A percentile compares a stretch with the other conserved stretches of the same genome.
Evolutionary conservation across 2,797 vertebrate species (phyloP).

Genomic region (Onychomys leucogaster): DNA sequence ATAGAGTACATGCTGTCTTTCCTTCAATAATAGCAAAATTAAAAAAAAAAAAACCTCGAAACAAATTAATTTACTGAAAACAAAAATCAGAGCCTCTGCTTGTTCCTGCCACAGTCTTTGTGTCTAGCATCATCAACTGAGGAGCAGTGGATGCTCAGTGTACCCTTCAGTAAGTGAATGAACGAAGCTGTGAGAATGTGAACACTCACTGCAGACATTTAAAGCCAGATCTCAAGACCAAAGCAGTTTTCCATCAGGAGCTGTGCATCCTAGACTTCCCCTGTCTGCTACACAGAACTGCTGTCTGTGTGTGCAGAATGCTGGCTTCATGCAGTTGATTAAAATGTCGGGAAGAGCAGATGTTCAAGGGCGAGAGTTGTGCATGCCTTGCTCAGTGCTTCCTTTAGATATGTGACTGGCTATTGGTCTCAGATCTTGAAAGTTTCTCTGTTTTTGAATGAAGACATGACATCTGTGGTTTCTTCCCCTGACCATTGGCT

Average conservation of each 20-base stretch:
- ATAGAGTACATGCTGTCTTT: background rate
- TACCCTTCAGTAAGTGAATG: background rate
- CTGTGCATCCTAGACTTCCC: background rate
- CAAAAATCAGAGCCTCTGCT: background rate
- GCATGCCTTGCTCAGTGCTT: background rate
- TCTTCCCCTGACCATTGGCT: background rate
- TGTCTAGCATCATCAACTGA: background rate
- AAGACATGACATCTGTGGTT: background rate
- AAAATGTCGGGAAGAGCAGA: background rate
- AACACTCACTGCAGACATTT: background rate
- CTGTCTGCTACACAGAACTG: background rate
- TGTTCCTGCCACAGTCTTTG: background rate
- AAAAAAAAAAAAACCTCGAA: constrained; percentile 2
- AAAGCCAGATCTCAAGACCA: background rate
- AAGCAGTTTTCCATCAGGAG: background rate
- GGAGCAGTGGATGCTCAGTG: background rate
- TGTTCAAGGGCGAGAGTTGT: background rate
- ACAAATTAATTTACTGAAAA: background rate
- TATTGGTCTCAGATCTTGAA: background rate
- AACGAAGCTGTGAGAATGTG: background rate
- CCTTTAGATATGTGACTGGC: background rate
- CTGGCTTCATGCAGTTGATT: background rate
- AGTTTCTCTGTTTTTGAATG: background rate
- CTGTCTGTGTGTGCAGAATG: background rate
- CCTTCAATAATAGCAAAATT: background rate